These are phyloP conservation scores for Drosophila neotestacea DNA, from an alignment of 2,888 invertebrate species.

Conservation along the genomic window DNA sequence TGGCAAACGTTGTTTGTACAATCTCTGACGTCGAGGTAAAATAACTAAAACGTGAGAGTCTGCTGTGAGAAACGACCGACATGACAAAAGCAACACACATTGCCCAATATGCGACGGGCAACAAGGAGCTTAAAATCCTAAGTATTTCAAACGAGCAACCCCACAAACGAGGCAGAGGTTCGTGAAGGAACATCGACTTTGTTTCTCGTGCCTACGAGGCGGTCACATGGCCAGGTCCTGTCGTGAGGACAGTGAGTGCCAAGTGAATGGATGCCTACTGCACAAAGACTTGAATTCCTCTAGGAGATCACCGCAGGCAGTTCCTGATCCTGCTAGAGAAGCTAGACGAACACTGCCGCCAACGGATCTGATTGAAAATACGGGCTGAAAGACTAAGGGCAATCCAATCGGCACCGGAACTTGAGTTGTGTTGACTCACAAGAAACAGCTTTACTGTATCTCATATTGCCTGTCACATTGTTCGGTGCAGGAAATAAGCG, in stretches of 20 bases:
- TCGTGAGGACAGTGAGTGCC: not conserved
- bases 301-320: not conserved
- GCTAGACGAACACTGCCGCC: too few relatives aligned
- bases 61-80: not conserved
- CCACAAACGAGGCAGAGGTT: not conserved
- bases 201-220: conserved; percentile 2
- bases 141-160: not conserved
- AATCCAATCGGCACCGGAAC: conserved; percentile 4
- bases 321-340: too few relatives aligned
- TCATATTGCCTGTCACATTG: conserved; percentile 29
- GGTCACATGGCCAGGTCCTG: conserved; percentile 3
- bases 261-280: not conserved
- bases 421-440: conserved; percentile 14
- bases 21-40: not conserved
- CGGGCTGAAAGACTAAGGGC: not conserved
- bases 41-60: not conserved
- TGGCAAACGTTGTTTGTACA: not conserved
- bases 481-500: conserved; percentile 2
- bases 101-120: not conserved
- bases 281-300: not conserved
- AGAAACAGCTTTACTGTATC: conserved; percentile 16
- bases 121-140: not conserved
- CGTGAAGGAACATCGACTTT: not conserved
- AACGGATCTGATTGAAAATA: not conserved
- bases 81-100: not conserved